Conservation (phyloP, 2,113 vertebrate species). For the Xiphophorus couchianus region DNA sequence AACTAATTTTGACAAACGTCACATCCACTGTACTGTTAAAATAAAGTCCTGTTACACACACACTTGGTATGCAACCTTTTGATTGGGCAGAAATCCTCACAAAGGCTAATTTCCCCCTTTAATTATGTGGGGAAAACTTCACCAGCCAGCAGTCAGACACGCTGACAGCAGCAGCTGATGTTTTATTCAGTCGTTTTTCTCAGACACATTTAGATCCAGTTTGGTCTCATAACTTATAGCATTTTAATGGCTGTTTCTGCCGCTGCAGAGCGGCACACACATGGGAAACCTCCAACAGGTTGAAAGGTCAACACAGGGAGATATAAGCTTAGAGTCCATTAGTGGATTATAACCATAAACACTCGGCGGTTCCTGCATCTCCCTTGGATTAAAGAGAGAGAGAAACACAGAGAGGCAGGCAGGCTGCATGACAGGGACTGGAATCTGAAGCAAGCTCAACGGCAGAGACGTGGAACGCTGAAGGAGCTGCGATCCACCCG, state of each 20-base stretch:
- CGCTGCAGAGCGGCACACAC: conserved; percentile 14
- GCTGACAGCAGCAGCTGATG: not conserved
- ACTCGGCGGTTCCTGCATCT: conserved; percentile 57
- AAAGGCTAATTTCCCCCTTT: not conserved
- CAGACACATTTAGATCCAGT: not conserved
- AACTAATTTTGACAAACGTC: no score
- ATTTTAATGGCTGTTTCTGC: conserved; percentile 22
- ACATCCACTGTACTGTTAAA: no score
- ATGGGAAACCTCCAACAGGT: conserved; percentile 51
- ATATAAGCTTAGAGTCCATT: conserved; percentile 77
- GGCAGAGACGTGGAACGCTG: not conserved
- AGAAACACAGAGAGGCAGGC: conserved; percentile 21
- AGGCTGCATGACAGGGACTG: conserved; percentile 32
- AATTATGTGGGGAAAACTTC: not conserved
- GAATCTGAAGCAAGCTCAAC: conserved; percentile 28
- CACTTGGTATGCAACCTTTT: no score
- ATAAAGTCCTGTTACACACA: no score
- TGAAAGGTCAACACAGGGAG: conserved; percentile 61
- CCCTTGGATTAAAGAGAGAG: conserved; percentile 65
- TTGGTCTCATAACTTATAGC: conserved; percentile 27
- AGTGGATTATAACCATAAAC: conserved; percentile 80
- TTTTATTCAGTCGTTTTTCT: not conserved
- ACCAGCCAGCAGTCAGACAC: not conserved
- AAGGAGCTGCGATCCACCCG: not conserved
- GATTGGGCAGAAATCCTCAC: no score